A percentile compares a stretch with the other conserved stretches of the same genome.
These are phyloP conservation scores for Tachyglossus aculeatus DNA, from an alignment of 2,797 vertebrate genomes.

Conservation along the genomic window DNA sequence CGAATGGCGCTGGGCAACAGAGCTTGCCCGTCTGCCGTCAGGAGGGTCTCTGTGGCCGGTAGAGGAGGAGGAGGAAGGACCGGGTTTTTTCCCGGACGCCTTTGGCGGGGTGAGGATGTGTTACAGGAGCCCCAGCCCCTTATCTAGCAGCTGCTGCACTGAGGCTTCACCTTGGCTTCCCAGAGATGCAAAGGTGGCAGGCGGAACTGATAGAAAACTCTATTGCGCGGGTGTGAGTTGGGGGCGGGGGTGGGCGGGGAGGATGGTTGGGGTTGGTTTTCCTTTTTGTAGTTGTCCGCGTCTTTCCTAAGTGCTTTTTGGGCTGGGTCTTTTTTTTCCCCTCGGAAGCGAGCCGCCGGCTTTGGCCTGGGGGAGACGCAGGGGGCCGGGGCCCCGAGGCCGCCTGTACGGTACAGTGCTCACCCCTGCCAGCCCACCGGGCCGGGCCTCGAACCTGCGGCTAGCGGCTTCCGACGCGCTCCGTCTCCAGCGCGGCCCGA, in stretches of 20 bases:
- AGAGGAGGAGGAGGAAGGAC: no score
- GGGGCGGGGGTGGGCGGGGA: slow-evolving; percentile 14
- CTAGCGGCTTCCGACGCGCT: slow-evolving; percentile 65
- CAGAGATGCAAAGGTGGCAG: slow-evolving; percentile 26
- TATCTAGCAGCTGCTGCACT: neutral
- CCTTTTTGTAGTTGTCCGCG: slow-evolving; percentile 53
- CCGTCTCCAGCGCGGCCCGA: slow-evolving; percentile 59
- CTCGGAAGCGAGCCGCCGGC: slow-evolving; percentile 52
- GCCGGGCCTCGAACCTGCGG: slow-evolving; percentile 52
- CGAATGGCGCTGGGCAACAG: no score
- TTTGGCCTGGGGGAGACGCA: slow-evolving; percentile 58
- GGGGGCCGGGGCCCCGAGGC: slow-evolving; percentile 38
- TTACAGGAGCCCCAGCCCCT: slow-evolving; percentile 36
- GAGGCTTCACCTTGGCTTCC: neutral
- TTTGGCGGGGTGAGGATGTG: neutral
- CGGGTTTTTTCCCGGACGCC: neutral
- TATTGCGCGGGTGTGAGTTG: neutral
- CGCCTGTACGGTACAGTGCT: slow-evolving; percentile 48
- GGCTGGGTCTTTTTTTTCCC: neutral
- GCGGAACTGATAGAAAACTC: slow-evolving; percentile 26
- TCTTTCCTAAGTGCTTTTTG: slow-evolving; percentile 65
- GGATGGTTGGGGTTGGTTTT: slow-evolving; percentile 48
- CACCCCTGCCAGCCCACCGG: slow-evolving; percentile 22
- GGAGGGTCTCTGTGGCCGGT: no score
- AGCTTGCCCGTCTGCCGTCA: no score